phyloP scores from a whole-genome alignment of 2,113 vertebrate species.

The Aramus guarauna region DNA sequence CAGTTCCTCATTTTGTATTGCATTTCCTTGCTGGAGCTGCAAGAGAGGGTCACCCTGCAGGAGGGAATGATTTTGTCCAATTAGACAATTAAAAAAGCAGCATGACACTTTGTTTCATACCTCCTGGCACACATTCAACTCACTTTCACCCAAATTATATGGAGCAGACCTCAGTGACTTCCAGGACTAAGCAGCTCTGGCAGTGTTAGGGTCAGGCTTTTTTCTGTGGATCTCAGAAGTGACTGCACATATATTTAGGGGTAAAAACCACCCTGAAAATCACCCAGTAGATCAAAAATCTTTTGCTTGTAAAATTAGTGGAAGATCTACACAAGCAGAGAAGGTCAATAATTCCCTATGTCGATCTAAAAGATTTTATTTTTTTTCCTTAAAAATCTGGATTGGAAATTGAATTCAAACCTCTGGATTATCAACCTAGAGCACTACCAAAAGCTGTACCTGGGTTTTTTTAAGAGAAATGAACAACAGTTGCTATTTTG shows the following conservation, averaged over 20 bases:
- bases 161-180: neutral
- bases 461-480: neutral
- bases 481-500: neutral
- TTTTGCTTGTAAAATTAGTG: neutral
- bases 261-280: neutral
- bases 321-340: neutral
- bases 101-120: neutral
- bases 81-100: conserved; percentile 36
- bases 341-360: neutral
- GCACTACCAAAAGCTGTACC: neutral
- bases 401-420: neutral
- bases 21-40: neutral
- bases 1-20: neutral
- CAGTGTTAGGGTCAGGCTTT: neutral
- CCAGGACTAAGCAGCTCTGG: neutral
- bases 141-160: neutral
- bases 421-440: neutral
- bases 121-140: neutral
- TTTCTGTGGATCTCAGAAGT: neutral
- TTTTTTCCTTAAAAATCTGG: neutral
- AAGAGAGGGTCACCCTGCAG: conserved; percentile 1
- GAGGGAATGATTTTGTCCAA: conserved; percentile 28
- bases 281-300: neutral
- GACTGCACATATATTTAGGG: neutral
- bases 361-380: neutral